phyloP scores from a whole-genome alignment of 2,888 invertebrate species.

The Theretra japonica region DNA sequence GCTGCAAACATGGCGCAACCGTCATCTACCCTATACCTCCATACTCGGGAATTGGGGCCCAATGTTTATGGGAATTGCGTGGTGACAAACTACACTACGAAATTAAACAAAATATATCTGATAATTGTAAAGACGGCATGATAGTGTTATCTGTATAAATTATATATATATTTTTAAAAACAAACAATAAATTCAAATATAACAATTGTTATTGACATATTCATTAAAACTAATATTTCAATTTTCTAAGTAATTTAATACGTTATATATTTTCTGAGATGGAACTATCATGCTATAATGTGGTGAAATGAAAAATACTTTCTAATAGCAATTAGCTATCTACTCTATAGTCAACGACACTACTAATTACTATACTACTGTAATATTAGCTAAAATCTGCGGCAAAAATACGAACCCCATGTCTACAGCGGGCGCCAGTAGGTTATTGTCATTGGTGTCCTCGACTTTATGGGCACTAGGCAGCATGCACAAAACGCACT shows the following conservation, averaged over 20 bases:
- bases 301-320: conserved; percentile 3
- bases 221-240: too few species aligned
- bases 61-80: neutral
- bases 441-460: conserved; percentile 71
- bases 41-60: conserved; percentile 3
- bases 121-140: too few species aligned
- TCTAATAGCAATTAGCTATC: neutral
- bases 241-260: too few species aligned
- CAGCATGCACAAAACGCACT: conserved; percentile 81
- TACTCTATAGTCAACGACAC: neutral
- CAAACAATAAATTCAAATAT: too few species aligned
- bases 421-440: conserved; percentile 69
- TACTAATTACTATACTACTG: conserved; percentile 7
- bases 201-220: too few species aligned
- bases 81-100: neutral
- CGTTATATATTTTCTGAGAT: too few species aligned
- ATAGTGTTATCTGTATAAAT: too few species aligned
- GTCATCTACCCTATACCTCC: conserved; percentile 31
- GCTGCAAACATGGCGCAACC: conserved; percentile 74
- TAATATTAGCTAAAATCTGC: conserved; percentile 13
- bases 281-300: neutral
- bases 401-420: conserved; percentile 75
- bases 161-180: too few species aligned
- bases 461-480: conserved; percentile 68
- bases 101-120: conserved; percentile 15